These are phyloP conservation scores for Hofmannophila pseudospretella DNA, from an alignment of 2,888 invertebrate genomes.

Conservation along the genomic window DNA sequence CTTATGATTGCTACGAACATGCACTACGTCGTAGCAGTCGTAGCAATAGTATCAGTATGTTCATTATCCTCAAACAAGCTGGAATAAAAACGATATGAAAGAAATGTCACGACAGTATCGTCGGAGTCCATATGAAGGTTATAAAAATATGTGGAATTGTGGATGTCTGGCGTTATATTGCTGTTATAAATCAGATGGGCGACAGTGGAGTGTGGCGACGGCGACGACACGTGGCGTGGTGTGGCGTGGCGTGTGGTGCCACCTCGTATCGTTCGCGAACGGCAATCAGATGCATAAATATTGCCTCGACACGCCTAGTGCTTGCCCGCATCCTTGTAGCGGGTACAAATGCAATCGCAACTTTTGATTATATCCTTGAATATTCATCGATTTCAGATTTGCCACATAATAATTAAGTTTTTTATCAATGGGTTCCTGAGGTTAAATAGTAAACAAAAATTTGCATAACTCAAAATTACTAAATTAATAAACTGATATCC, in stretches of 20 bases:
- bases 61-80: not conserved
- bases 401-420: no score
- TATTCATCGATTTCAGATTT: no score
- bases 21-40: slow-evolving; percentile 1
- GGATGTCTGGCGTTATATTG: slow-evolving; percentile 72
- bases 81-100: slow-evolving; percentile 31
- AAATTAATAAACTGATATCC: no score
- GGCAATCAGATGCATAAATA: slow-evolving; percentile 55
- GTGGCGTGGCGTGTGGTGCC: slow-evolving; percentile 33
- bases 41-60: not conserved
- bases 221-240: slow-evolving; percentile 28
- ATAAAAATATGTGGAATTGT: slow-evolving; percentile 72
- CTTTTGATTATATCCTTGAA: not conserved
- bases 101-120: slow-evolving; percentile 39
- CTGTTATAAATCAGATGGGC: slow-evolving; percentile 68
- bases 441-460: no score
- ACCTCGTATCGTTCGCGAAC: slow-evolving; percentile 37
- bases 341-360: slow-evolving; percentile 15
- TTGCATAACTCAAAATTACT: no score
- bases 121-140: slow-evolving; percentile 49
- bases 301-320: slow-evolving; percentile 19
- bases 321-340: slow-evolving; percentile 4
- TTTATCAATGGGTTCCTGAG: no score
- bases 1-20: not conserved
- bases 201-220: slow-evolving; percentile 41